Percentiles rank a stretch among this genome's conserved stretches.
Conservation (phyloP, 2,797 vertebrate species). For the Cyclura pinguis region DNA sequence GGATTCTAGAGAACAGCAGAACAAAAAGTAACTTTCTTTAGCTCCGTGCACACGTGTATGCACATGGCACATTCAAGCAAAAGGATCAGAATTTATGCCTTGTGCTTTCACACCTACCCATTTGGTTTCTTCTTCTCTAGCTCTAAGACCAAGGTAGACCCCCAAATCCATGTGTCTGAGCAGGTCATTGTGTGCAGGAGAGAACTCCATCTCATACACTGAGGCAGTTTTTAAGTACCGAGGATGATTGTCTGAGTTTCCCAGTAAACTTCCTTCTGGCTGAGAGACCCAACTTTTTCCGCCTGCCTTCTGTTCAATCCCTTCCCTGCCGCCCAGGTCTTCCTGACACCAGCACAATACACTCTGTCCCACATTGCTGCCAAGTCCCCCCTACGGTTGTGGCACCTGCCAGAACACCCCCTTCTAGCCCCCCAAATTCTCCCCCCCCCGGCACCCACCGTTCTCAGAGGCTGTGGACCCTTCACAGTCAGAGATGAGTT, state of each 20-base stretch:
- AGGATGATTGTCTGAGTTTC: not conserved
- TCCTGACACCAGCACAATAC: slow-evolving; percentile 34
- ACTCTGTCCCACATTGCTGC: slow-evolving; percentile 37
- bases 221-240: not conserved
- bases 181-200: no score
- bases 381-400: not conserved
- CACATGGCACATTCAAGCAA: not conserved
- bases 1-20: no score
- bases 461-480: slow-evolving; percentile 76
- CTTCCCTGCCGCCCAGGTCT: slow-evolving; percentile 25
- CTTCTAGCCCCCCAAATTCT: slow-evolving; percentile 19
- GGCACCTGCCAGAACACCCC: not conserved
- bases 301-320: no score
- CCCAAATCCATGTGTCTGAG: not conserved
- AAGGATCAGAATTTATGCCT: not conserved
- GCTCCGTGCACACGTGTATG: no score
- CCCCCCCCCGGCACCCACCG: slow-evolving; percentile 69
- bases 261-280: not conserved
- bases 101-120: not conserved
- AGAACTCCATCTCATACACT: not conserved
- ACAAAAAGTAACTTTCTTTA: no score
- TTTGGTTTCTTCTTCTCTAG: no score
- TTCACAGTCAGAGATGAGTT: slow-evolving; percentile 78
- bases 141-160: no score
- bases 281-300: not conserved